A percentile compares a stretch with the other conserved stretches of the same genome.
phyloP scores from a whole-genome alignment of 2,113 vertebrate genomes.

The Phalacrocorax brasilianus region DNA sequence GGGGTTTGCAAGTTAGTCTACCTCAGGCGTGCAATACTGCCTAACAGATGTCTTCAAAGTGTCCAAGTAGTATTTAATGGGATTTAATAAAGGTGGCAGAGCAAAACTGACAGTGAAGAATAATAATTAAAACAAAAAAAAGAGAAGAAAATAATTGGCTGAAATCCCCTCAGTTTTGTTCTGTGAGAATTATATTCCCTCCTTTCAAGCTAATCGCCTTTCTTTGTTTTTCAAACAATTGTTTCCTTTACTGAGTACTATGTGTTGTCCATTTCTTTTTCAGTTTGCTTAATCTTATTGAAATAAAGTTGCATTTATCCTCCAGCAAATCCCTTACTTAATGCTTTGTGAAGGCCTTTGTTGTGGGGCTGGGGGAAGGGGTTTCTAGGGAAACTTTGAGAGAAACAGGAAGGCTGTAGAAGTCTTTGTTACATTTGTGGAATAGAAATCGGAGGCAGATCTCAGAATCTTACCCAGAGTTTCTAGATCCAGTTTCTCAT shows the following conservation, averaged over 20 bases:
- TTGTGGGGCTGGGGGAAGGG: background rate
- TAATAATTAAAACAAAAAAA: background rate
- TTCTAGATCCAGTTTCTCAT: background rate
- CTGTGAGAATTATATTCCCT: background rate
- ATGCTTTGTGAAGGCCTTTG: conserved; percentile 2
- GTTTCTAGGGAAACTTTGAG: background rate
- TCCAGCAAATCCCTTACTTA: conserved; percentile 16
- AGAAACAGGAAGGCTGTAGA: background rate
- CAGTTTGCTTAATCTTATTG: conserved; percentile 30
- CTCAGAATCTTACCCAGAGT: background rate
- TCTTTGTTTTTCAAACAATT: background rate
- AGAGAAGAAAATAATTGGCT: background rate
- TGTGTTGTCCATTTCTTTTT: background rate
- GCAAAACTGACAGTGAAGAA: background rate
- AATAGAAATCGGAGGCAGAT: background rate
- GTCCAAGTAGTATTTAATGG: background rate
- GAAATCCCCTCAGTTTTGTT: background rate
- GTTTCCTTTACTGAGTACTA: background rate
- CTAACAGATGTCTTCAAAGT: background rate
- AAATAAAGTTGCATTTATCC: conserved; percentile 28
- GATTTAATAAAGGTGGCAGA: background rate
- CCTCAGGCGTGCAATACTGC: background rate
- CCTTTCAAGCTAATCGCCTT: background rate
- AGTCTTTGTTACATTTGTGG: background rate
- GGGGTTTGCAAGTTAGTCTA: background rate